Base-by-base conservation (phyloP, 2,888 invertebrate genomes). In the Tenthredo mesomela region DNA sequence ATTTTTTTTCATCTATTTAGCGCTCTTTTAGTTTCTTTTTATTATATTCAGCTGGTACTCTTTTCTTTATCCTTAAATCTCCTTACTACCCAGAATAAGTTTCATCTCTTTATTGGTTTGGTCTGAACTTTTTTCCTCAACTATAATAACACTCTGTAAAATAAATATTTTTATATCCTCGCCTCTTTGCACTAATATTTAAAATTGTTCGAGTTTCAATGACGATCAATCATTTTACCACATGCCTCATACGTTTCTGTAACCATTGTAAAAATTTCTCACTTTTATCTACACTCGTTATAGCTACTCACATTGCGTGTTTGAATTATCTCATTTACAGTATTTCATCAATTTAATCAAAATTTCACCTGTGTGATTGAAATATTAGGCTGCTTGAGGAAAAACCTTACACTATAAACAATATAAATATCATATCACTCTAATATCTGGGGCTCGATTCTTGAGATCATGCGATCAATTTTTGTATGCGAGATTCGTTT, bases 41-140 rank as follows among this genome's bases (percentile, higher is more conserved):
- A 77, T 77, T 77, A 33, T 50, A 50, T 50, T 29, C 47, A 77
- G 73, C 25, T 73, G 3, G 73, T 2, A 73, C 10, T 73, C 43
- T 43, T 9, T 70, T 70, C 7, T 29, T 70, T 70, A n/a, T 29
- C 40, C 33, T 70, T 70, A 40, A 37, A n/a, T 40, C 33, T 70
- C 1, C 25, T 75, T 75, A 54, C 54, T 47, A 50, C 25, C 12
- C 47, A 75, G 25, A 47, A 47, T 25, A 21, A 54, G 29, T 77
- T 61, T 61, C 12, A 12, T 12, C 15, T 77, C 25, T 77, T 77
- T 54, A 9, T 54, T 54, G 54, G 54, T 77, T 77, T 77, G 77
- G 54, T 50, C 47, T 77, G 75, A 40, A 21, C 15, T 15, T 50
- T 77, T 77, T 77, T 50, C 47, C 29, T 73, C 0, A 18, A 33